phyloP scores from a whole-genome alignment of 2,888 invertebrate genomes.

The Drosophila cracens region DNA sequence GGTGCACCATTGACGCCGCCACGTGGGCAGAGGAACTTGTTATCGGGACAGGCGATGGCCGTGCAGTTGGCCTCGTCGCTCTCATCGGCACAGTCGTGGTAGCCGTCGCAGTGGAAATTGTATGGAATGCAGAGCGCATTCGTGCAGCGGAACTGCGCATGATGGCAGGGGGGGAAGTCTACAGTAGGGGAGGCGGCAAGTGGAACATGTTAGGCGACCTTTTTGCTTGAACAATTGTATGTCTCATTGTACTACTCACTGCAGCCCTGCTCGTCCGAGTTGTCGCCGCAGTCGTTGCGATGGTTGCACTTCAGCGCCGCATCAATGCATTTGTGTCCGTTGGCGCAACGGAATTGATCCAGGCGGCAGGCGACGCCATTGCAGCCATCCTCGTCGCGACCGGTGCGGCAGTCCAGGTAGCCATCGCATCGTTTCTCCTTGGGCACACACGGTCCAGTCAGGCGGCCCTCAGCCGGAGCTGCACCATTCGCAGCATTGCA shows the following conservation, averaged over 20 bases:
- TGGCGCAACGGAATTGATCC: conserved; percentile 94
- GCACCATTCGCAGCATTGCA: conserved; percentile 90
- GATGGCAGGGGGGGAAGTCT: conserved; percentile 95
- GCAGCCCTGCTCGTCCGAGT: conserved; percentile 95
- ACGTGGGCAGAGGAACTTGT: conserved; percentile 95
- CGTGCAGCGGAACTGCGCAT: conserved; percentile 96
- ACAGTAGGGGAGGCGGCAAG: conserved; percentile 41
- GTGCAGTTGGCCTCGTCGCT: conserved; percentile 96
- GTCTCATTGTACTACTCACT: conserved; percentile 88
- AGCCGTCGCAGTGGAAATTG: conserved; percentile 92
- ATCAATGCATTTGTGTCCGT: conserved; percentile 93
- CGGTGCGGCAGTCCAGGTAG: conserved; percentile 93
- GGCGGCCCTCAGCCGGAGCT: conserved; percentile 85
- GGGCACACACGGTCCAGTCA: conserved; percentile 93
- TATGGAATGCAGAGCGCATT: conserved; percentile 97
- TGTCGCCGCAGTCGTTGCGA: conserved; percentile 95
- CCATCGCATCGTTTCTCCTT: conserved; percentile 96
- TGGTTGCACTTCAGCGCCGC: conserved; percentile 92
- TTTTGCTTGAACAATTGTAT: not conserved
- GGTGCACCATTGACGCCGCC: conserved; percentile 90
- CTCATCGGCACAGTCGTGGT: conserved; percentile 96
- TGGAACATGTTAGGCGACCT: not conserved
- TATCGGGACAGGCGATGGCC: conserved; percentile 93
- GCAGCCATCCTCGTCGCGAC: conserved; percentile 92
- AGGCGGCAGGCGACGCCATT: conserved; percentile 89